Base-by-base conservation (phyloP, 37 sponge, comb jelly and placozoan species). In the Diacarnus erythraeanus region DNA sequence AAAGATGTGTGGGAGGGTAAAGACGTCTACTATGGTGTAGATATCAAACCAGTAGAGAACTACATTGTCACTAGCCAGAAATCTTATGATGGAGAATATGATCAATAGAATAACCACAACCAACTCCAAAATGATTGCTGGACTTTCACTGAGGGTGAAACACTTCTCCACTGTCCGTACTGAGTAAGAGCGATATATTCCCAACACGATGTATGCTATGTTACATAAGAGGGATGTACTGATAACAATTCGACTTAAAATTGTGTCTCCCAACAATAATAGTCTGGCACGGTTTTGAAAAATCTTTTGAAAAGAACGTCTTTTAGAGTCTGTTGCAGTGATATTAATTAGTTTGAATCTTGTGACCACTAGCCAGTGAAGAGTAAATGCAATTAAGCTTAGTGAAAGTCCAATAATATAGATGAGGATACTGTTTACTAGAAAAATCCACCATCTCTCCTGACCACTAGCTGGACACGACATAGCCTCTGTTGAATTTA, bases 1-100 rank as follows among this genome's bases (percentile, higher is more conserved):
- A 57, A 89, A 78, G 38, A 80, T 75, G 22, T 81, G 79, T 0
- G 87, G 90, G 8, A 93, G 57, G 23, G 94, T 93, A 12, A 89
- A 41, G 12, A 83, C 63, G 76, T 93, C 94, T 22, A 89, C 84
- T 0, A 93, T 71, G 0, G 83, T 78, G 70, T 71, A 40, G 1
- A 77, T 10, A 37, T 44, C 43, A 4, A 89, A 44, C 94, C 94
- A 93, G 59, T 64, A 74, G 51, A 22, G 63, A 12, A 83, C 38
- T 26, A 59, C 27, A 30, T 77, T 72, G 3, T 69, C 36, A 1
- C 80, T 58, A 8, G 77, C 83, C 2, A 86, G 41, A 15, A 91
- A 22, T 26, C 86, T 71, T 2, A 83, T 27, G 42, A 80, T 0
- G 59, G 86, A 42, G 38, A 66, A 76, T 72, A 64, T 0, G 10